Base-by-base conservation (phyloP, 2,113 vertebrate genomes). In the Neolamprologus brichardi region DNA sequence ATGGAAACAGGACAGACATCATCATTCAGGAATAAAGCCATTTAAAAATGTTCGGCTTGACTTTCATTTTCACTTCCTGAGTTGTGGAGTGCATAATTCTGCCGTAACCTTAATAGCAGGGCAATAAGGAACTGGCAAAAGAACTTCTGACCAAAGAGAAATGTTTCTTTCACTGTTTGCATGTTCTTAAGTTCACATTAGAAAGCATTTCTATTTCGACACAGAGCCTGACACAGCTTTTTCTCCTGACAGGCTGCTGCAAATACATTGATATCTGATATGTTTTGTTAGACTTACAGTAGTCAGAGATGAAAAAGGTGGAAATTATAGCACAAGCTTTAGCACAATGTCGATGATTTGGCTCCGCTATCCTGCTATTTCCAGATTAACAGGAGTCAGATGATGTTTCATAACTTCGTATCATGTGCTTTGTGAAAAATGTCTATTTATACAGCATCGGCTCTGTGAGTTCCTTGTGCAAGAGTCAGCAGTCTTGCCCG, bases 351-450 rank as follows among this genome's bases (percentile, higher is more conserved):
- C 13, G 9, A 30, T 14, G 20, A 25, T 44, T 87, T 30, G 52
- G 20, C 18, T n/a, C 64, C 25, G 10, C 60, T 67, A 20, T 30
- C 46, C 49, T 11, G 46, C 28, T 85, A 23, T 85, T 85, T 79
- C 44, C 44, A 64, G 79, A 84, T 84, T 51, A 85, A 84, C 78
- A 8, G 15, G 20, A 79, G 72, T 81, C 81, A 28, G 62, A 88
- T 88, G 87, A 78, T 86, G n/a, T 81, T 80, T 86, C 30, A 70
- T 79, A 84, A 84, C 49, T 12, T 39, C 15, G 81, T 41, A 62
- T 92, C 92, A 89, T 92, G 89, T 82, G 89, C 53, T 82, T 79
- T 46, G 23, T 62, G 51, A 84, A 60, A 51, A 82, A 32, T 56
- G 14, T 20, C 37, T 32, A 77, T 77, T n/a, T 14, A 62, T 83